These are phyloP conservation scores for Chironomus riparius DNA, from an alignment of 2,888 invertebrate genomes.

Conservation along the genomic window DNA sequence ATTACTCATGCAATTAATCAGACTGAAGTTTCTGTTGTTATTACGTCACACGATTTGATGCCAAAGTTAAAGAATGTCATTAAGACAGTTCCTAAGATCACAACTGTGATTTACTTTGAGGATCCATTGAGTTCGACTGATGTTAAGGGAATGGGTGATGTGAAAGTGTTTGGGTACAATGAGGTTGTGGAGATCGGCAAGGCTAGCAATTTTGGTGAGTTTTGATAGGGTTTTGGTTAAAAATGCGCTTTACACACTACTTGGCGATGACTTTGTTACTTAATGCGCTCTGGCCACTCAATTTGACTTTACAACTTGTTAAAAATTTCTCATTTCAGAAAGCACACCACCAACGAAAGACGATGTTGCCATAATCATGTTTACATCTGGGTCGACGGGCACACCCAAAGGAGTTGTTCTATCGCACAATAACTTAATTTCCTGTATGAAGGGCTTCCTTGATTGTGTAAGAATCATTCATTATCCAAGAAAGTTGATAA, in stretches of 20 bases:
- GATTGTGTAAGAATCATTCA: slow-evolving; percentile 50
- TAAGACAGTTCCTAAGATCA: slow-evolving; percentile 60
- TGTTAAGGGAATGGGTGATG: slow-evolving; percentile 56
- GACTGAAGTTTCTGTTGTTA: slow-evolving; percentile 86
- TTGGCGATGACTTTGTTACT: too few relatives aligned
- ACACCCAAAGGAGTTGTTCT: slow-evolving; percentile 87
- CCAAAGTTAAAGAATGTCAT: slow-evolving; percentile 81
- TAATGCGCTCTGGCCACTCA: too few relatives aligned
- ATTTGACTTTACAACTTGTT: too few relatives aligned
- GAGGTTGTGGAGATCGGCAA: slow-evolving; percentile 57
- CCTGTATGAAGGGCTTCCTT: slow-evolving; percentile 70
- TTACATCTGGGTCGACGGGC: slow-evolving; percentile 96
- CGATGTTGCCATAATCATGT: slow-evolving; percentile 96
- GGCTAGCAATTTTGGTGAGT: slow-evolving; percentile 45
- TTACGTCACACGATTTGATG: slow-evolving; percentile 85
- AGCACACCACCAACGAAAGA: slow-evolving; percentile 52
- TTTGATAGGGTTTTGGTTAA: too few relatives aligned
- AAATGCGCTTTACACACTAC: not conserved
- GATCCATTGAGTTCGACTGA: slow-evolving; percentile 71
- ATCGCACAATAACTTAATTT: slow-evolving; percentile 71
- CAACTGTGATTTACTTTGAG: slow-evolving; percentile 77
- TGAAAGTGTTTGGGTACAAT: slow-evolving; percentile 64
- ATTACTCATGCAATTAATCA: slow-evolving; percentile 92
- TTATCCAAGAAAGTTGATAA: too few relatives aligned
- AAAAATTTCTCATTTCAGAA: slow-evolving; percentile 36